These are phyloP conservation scores for Enhydra lutris DNA, from an alignment of 2,113 vertebrate species.

Conservation along the genomic window DNA sequence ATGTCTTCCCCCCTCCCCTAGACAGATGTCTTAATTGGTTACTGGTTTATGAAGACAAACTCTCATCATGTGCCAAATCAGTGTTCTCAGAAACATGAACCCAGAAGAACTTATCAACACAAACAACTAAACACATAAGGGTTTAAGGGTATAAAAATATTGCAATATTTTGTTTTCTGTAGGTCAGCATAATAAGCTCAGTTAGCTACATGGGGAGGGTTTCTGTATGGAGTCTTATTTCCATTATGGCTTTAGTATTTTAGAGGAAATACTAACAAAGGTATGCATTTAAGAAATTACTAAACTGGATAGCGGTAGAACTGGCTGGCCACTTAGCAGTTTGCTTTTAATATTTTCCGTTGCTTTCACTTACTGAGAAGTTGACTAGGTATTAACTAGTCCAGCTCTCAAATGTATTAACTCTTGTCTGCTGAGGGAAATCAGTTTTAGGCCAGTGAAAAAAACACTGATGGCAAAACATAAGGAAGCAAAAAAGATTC, in stretches of 20 bases:
- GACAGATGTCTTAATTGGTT: background rate
- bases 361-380: slow-evolving; percentile 42
- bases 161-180: background rate
- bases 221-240: background rate
- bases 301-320: background rate
- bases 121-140: background rate
- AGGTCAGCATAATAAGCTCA: background rate
- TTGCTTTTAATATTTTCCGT: slow-evolving; percentile 6
- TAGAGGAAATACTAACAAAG: background rate
- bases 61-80: background rate
- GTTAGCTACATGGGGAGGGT: background rate
- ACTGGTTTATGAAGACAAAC: background rate
- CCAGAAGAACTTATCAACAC: background rate
- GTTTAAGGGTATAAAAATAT: background rate
- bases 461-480: background rate
- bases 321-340: background rate
- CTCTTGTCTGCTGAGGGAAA: background rate
- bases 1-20: background rate
- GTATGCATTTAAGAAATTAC: background rate
- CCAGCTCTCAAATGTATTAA: slow-evolving; percentile 2
- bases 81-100: background rate
- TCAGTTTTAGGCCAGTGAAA: background rate
- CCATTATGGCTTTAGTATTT: background rate
- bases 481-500: slow-evolving; percentile 12
- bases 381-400: background rate